Percentiles rank a stretch among this genome's conserved stretches.
Conservation (phyloP, 2,113 vertebrate species). For the Sarotherodon lohbergeri region DNA sequence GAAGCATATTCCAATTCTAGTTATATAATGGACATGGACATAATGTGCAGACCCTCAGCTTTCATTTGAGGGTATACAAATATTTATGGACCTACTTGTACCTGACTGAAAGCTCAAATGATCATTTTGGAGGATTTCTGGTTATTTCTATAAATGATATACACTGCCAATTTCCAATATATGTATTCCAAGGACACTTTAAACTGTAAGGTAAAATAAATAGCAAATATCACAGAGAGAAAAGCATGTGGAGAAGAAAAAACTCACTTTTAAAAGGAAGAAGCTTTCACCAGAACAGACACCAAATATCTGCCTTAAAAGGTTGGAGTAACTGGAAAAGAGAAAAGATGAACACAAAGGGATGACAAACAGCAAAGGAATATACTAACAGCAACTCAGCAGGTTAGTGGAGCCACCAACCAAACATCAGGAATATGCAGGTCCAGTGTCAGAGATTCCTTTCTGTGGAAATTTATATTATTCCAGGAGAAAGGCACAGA, state of each 20-base stretch:
- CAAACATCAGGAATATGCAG: not conserved
- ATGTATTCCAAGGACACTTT: not conserved
- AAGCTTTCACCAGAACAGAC: not conserved
- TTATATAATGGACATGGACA: not conserved
- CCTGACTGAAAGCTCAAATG: not conserved
- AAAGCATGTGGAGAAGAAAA: not conserved
- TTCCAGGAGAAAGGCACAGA: not conserved
- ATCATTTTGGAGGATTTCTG: not conserved
- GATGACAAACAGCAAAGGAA: not conserved
- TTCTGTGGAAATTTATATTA: accelerated
- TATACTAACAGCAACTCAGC: not conserved
- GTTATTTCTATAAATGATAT: not conserved
- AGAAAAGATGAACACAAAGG: not conserved
- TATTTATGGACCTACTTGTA: not conserved
- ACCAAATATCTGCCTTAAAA: not conserved
- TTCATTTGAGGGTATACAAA: accelerated
- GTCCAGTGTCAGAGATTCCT: not conserved
- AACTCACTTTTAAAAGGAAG: not conserved
- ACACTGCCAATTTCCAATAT: accelerated
- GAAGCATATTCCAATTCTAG: not conserved
- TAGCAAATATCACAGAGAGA: accelerated
- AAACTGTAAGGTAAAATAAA: not conserved
- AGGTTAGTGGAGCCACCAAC: not conserved
- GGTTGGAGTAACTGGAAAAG: not conserved
- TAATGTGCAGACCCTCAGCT: not conserved